Conservation (phyloP, 2,113 vertebrate species). For the Toxostoma redivivum region DNA sequence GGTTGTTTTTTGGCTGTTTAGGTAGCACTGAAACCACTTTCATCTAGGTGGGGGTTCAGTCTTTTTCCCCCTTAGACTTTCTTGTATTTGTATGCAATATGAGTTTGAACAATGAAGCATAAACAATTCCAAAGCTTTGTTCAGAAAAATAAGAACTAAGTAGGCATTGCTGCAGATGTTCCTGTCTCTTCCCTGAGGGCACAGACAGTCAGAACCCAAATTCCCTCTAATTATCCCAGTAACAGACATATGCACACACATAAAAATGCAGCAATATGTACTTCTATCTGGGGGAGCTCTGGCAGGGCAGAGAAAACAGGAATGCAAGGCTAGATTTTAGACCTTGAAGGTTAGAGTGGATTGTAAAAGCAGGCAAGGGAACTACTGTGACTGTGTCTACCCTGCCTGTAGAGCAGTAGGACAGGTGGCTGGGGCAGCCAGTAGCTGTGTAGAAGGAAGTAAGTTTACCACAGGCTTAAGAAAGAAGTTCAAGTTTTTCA, state of each 20-base stretch:
- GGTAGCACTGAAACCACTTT: conserved; percentile 34
- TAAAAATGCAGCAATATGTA: background rate
- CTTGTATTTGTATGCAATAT: conserved; percentile 33
- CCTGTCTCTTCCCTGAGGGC: conserved; percentile 35
- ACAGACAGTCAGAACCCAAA: conserved; percentile 32
- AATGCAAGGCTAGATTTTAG: background rate
- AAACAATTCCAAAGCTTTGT: conserved; percentile 30
- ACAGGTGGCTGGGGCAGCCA: accelerated
- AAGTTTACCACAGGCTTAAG: background rate
- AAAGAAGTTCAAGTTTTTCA: background rate
- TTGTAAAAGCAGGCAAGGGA: background rate
- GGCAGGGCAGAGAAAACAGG: background rate
- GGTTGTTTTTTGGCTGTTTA: background rate
- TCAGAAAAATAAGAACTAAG: conserved; percentile 33
- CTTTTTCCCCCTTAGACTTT: background rate
- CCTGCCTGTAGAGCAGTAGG: background rate
- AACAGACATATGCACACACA: background rate
- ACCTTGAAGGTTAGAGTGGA: background rate
- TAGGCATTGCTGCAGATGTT: conserved; percentile 54
- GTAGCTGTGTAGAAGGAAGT: background rate
- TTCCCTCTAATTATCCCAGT: conserved; percentile 38
- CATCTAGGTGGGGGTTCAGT: conserved; percentile 58
- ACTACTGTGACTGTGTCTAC: accelerated
- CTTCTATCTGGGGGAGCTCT: background rate
- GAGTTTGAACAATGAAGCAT: conserved; percentile 44